These are phyloP conservation scores for Labeo catla DNA, from an alignment of 2,113 vertebrate species.

Conservation along the genomic window DNA sequence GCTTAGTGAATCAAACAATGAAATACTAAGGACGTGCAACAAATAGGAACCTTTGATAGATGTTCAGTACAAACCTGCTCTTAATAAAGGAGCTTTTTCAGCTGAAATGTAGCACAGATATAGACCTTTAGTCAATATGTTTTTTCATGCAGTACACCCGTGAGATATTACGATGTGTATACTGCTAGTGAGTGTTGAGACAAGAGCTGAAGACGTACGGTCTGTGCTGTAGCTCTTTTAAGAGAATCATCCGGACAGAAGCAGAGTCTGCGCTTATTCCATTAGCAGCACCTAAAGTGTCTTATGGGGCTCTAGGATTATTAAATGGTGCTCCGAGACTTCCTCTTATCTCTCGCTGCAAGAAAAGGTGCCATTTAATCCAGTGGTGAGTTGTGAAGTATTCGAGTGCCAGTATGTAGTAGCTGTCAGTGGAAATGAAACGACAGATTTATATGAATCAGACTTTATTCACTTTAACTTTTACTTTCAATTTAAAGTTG, in stretches of 20 bases:
- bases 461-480: slow-evolving; percentile 27
- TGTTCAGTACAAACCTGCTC: neutral
- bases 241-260: neutral
- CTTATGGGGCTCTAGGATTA: slow-evolving; percentile 19
- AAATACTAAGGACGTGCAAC: neutral
- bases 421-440: slow-evolving; percentile 32
- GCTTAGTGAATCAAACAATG: neutral
- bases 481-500: neutral
- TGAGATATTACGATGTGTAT: neutral
- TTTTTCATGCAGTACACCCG: neutral
- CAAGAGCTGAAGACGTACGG: neutral
- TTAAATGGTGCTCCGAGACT: slow-evolving; percentile 24
- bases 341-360: slow-evolving; percentile 25
- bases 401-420: neutral
- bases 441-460: slow-evolving; percentile 3
- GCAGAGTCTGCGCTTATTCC: slow-evolving; percentile 16
- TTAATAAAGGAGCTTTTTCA: neutral
- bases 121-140: neutral
- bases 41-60: neutral
- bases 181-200: neutral
- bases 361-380: slow-evolving; percentile 36
- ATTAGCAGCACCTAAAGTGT: slow-evolving; percentile 37
- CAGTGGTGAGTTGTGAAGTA: neutral
- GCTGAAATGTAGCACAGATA: neutral
- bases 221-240: slow-evolving; percentile 8